A percentile compares a stretch with the other conserved stretches of the same genome.
phyloP scores from a whole-genome alignment of 2,888 invertebrate genomes.

The Phaedon cochleariae region DNA sequence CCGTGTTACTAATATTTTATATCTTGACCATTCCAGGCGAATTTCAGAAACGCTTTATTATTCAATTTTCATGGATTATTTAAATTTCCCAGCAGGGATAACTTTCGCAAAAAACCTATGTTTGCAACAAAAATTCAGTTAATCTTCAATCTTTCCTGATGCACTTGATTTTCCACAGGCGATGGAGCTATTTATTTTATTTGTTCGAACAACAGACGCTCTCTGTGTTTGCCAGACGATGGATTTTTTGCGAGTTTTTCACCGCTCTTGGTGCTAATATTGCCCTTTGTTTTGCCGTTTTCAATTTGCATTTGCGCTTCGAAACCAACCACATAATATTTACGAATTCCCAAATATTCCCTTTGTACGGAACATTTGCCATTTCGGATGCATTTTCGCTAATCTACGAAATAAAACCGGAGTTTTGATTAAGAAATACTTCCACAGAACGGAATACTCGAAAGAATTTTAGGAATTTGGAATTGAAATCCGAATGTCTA shows the following conservation, averaged over 20 bases:
- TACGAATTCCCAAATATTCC: slow-evolving; percentile 9
- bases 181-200: slow-evolving; percentile 4
- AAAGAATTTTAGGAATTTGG: too few relatives aligned
- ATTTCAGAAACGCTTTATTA: too few relatives aligned
- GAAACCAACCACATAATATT: neutral
- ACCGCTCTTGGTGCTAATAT: slow-evolving; percentile 13
- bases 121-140: neutral
- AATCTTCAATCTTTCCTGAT: neutral
- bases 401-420: neutral
- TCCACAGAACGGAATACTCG: neutral
- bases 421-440: neutral
- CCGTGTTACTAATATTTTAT: too few relatives aligned
- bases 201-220: slow-evolving; percentile 4
- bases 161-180: neutral
- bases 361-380: slow-evolving; percentile 2
- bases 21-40: too few relatives aligned
- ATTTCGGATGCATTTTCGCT: neutral
- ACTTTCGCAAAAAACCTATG: too few relatives aligned
- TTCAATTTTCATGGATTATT: too few relatives aligned
- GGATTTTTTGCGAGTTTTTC: slow-evolving; percentile 6
- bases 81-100: too few relatives aligned
- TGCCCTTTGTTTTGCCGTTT: slow-evolving; percentile 17
- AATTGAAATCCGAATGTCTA: too few relatives aligned
- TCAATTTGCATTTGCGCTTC: slow-evolving; percentile 15
- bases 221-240: slow-evolving; percentile 4